Percentiles rank a stretch among this genome's conserved stretches.
Evolutionary conservation across 2,113 vertebrate species (phyloP).

Genomic region (Acrocephalus arundinaceus): DNA sequence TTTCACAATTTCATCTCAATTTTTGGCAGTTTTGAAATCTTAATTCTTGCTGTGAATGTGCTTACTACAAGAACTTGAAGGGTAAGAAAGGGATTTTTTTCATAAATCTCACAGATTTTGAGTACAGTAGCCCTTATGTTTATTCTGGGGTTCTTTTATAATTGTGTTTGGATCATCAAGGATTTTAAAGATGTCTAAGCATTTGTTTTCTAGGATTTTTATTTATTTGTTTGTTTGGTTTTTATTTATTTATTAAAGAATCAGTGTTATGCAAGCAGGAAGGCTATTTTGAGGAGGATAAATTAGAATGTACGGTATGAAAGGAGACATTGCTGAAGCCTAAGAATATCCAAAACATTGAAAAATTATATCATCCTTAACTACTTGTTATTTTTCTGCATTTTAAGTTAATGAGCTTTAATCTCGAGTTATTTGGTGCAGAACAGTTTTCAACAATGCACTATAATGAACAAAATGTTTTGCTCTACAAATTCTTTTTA

Average conservation of each 20-base stretch:
- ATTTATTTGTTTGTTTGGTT: neutral
- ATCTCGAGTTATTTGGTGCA: neutral
- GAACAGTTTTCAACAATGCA: neutral
- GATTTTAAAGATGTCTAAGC: neutral
- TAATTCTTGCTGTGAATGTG: neutral
- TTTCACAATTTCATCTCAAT: neutral
- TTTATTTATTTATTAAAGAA: neutral
- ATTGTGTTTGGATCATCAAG: neutral
- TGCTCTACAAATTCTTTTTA: neutral
- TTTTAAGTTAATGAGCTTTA: neutral
- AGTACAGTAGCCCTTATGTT: neutral
- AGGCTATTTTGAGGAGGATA: neutral
- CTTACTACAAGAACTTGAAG: neutral
- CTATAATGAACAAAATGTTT: neutral
- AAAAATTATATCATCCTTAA: neutral
- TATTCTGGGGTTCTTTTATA: neutral
- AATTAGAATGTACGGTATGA: accelerated
- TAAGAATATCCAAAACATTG: neutral
- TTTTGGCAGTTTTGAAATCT: neutral
- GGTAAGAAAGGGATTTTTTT: neutral
- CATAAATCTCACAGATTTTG: neutral
- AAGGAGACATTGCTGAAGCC: neutral
- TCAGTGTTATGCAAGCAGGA: neutral
- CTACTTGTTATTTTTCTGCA: neutral
- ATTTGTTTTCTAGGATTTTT: neutral